Evolutionary conservation across 2,888 invertebrate genomes (phyloP).

Genomic region (Drosophila mimica): DNA sequence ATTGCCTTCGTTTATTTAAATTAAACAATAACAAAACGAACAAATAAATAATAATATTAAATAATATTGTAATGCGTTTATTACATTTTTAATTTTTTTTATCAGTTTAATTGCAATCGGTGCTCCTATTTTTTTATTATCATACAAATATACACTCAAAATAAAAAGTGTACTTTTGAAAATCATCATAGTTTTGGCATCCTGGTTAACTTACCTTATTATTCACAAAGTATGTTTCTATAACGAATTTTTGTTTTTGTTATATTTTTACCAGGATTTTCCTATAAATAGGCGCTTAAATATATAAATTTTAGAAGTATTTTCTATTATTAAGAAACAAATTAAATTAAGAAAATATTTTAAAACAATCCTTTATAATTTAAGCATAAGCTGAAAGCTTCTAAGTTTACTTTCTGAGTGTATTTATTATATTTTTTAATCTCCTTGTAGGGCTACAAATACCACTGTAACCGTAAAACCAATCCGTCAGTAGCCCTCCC

Average conservation of each 20-base stretch:
- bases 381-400: no score
- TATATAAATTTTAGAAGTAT: not conserved
- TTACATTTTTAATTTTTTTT: not conserved
- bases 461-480: conserved; percentile 25
- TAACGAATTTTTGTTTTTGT: not conserved
- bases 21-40: not conserved
- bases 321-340: not conserved
- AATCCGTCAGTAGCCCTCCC: conserved; percentile 12
- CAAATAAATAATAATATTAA: not conserved
- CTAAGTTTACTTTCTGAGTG: not conserved
- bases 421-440: not conserved
- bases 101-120: not conserved
- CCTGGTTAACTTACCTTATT: not conserved
- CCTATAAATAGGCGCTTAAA: not conserved
- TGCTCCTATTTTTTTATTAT: not conserved
- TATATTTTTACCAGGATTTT: not conserved
- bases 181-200: not conserved
- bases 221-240: not conserved
- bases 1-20: not conserved
- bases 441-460: not conserved
- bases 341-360: no score
- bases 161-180: not conserved
- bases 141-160: not conserved
- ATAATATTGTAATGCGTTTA: not conserved
- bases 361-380: no score